Conservation (phyloP, 2,888 invertebrate species). For the Zaprionus bogoriensis region DNA sequence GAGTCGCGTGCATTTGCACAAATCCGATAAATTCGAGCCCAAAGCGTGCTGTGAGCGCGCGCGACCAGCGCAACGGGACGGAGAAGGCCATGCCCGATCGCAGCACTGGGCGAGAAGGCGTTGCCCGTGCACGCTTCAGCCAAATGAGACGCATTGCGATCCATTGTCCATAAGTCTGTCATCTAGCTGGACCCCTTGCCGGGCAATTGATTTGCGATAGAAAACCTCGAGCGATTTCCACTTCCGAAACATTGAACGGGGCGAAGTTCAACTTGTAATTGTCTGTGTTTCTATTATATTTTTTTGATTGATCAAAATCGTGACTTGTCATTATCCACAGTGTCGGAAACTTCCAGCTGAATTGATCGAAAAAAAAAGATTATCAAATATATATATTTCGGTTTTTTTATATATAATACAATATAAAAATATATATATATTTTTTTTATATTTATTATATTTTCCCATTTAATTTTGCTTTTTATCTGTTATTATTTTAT, state of each 20-base stretch:
- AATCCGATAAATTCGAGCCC: conserved; percentile 21
- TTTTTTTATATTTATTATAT: no score
- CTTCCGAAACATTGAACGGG: no score
- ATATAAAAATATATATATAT: no score
- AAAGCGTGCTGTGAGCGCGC: conserved; percentile 62
- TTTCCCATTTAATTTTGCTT: no score
- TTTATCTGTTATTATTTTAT: no score
- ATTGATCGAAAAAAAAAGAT: background rate
- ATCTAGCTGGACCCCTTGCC: conserved; percentile 10
- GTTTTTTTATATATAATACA: no score
- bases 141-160: conserved; percentile 11
- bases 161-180: conserved; percentile 2
- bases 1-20: conserved; percentile 63
- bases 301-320: background rate
- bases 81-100: background rate
- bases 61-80: conserved; percentile 36
- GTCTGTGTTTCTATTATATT: no score
- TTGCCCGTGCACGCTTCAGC: conserved; percentile 13
- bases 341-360: background rate
- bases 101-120: conserved; percentile 7
- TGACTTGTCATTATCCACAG: background rate
- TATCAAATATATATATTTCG: background rate
- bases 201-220: conserved; percentile 31
- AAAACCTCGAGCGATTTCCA: background rate
- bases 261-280: no score